Evolutionary conservation across 2,113 vertebrate species (phyloP).

Genomic region (Scomber japonicus): DNA sequence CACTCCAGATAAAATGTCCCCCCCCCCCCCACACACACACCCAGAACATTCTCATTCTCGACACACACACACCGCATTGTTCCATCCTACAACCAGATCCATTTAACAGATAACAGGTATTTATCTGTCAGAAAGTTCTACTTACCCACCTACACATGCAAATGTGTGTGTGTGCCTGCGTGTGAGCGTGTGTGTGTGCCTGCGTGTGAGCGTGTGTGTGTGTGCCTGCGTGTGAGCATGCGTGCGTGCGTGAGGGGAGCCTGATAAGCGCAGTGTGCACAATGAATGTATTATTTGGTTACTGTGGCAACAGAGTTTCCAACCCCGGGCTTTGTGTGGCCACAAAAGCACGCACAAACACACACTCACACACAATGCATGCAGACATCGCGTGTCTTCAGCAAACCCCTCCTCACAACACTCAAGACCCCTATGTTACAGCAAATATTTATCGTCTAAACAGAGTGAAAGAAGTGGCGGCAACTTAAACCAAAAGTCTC

Average conservation of each 20-base stretch:
- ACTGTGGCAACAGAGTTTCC: slow-evolving; percentile 34
- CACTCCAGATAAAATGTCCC: background rate
- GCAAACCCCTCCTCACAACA: background rate
- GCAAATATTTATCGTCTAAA: background rate
- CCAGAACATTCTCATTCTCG: background rate
- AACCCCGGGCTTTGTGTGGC: background rate
- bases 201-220: background rate
- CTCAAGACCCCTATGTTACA: background rate
- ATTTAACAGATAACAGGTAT: slow-evolving; percentile 17
- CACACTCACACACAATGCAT: background rate
- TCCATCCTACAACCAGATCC: slow-evolving; percentile 6
- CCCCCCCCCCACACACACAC: no score
- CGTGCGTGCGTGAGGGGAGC: background rate
- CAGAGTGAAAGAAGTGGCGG: no score
- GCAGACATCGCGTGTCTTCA: background rate
- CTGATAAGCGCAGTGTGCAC: slow-evolving; percentile 17
- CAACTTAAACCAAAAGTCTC: no score
- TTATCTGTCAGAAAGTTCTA: slow-evolving; percentile 13
- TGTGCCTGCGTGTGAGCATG: background rate
- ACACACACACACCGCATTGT: slow-evolving; percentile 4
- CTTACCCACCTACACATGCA: slow-evolving; percentile 12
- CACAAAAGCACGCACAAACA: slow-evolving; percentile 2
- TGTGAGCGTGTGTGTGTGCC: background rate
- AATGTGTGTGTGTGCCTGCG: background rate
- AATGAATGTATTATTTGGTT: slow-evolving; percentile 35